Evolutionary conservation across 2,113 vertebrate genomes (phyloP), one percentile per base, ranked within the genome.

Genomic region (Tyto alba): DNA sequence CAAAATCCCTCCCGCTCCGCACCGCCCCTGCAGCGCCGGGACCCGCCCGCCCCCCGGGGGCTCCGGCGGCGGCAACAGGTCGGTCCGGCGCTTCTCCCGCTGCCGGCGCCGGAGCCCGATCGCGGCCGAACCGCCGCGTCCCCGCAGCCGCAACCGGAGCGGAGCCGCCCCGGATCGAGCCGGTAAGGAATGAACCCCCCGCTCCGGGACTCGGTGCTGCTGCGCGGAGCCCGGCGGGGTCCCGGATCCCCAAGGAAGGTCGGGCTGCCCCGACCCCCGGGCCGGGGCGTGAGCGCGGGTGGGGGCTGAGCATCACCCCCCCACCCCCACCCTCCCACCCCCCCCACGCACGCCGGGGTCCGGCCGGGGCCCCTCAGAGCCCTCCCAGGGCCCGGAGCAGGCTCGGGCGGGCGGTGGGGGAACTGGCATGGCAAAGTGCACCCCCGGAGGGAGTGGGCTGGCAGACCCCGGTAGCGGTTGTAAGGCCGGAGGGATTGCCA

Each of bases 371-470:
- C 8, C 36, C 43, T 6, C 62, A 0, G 52, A 85, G 68, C 63
- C 53, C 34, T 66, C 41, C 11, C 63, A 8, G 62, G 27, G 45
- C 3, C 7, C 8, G 62, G 32, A 26, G 43, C 9, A 5, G 45
- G 43, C 56, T 55, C 19, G 20, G 59, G 50, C 12, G 8, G 2
- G 41, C 7, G 1, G 17, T 25, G 53, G 55, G 53, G 55, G 78
- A 72, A 11, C 8, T 1, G 4, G 45, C 30, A 12, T 1, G 2
- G 19, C 15, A 3, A 19, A 36, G 32, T 1, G 9, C 17, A 4
- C 25, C 50, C 13, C n/a, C 6, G 1, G 53, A 48, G 76, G 26
- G 41, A 17, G 10, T 5, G 55, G 79, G 45, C 50, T 59, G 67
- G 11, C 27, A 3, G 69, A 78, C 8, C 52, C 47, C 4, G 8